These are phyloP conservation scores for Hypselothyrea guttata DNA, from an alignment of 2,888 invertebrate genomes.

Conservation along the genomic window DNA sequence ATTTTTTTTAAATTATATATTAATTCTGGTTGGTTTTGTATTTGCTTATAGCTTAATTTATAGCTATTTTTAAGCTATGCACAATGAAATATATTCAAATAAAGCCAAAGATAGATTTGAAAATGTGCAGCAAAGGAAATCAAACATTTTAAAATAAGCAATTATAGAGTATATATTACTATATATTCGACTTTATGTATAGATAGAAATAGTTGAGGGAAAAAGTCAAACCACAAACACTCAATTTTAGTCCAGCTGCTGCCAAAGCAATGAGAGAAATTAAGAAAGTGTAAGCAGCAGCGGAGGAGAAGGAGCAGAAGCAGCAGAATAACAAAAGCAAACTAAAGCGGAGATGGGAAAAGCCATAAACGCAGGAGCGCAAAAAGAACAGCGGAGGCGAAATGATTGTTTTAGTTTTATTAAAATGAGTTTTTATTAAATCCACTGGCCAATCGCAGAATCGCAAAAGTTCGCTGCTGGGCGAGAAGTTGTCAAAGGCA, in stretches of 20 bases:
- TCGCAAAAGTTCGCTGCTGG: conserved; percentile 40
- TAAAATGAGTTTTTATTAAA: conserved; percentile 61
- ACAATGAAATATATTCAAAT: too few relatives aligned
- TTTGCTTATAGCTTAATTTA: too few relatives aligned
- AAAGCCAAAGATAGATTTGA: too few relatives aligned
- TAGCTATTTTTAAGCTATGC: too few relatives aligned
- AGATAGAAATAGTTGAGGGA: conserved; percentile 25
- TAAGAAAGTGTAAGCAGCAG: conserved; percentile 10
- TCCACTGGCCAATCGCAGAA: conserved; percentile 44
- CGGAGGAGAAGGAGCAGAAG: too few relatives aligned
- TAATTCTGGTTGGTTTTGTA: too few relatives aligned
- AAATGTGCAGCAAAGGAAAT: too few relatives aligned
- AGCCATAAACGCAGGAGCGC: not conserved
- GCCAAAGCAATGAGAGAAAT: conserved; percentile 31
- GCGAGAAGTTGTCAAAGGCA: conserved; percentile 65
- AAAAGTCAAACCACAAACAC: conserved; percentile 34
- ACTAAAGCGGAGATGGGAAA: conserved; percentile 1
- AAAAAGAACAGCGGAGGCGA: conserved; percentile 8
- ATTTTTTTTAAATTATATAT: too few relatives aligned
- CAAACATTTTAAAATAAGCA: too few relatives aligned
- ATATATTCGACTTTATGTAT: too few relatives aligned
- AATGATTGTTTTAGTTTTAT: conserved; percentile 64
- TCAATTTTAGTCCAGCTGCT: conserved; percentile 44
- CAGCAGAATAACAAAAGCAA: not conserved
- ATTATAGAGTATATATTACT: too few relatives aligned